phyloP scores from a whole-genome alignment of 2,797 vertebrate genomes.

The Diplodus sargus region DNA sequence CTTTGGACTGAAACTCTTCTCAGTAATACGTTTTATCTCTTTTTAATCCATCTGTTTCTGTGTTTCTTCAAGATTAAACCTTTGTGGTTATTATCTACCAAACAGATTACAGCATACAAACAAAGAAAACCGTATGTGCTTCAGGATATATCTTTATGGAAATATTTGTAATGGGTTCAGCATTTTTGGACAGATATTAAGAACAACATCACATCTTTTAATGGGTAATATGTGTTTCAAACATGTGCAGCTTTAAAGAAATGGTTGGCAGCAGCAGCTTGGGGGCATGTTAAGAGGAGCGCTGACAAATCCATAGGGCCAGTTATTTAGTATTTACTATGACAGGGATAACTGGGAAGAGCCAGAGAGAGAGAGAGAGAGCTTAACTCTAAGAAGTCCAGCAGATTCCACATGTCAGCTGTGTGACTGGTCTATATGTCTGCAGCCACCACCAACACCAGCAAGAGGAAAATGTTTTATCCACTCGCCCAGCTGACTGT shows the following conservation, averaged over 20 bases:
- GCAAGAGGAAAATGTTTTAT: constrained; percentile 8
- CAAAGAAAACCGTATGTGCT: background rate
- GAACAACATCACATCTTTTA: constrained; percentile 23
- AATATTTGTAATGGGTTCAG: constrained; percentile 7
- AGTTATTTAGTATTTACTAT: constrained; percentile 50
- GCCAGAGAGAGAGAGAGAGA: constrained; percentile 33
- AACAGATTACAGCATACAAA: background rate
- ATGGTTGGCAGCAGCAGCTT: constrained; percentile 45
- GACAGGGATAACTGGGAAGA: constrained; percentile 48
- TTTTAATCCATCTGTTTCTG: constrained; percentile 41
- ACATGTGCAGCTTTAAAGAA: constrained; percentile 55
- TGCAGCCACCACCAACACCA: background rate
- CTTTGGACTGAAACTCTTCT: constrained; percentile 19
- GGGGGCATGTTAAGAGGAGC: constrained; percentile 52
- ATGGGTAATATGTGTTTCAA: constrained; percentile 21
- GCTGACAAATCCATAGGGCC: constrained; percentile 69
- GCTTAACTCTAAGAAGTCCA: constrained; percentile 55
- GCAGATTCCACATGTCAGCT: constrained; percentile 49
- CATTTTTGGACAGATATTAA: constrained; percentile 51
- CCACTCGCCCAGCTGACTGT: background rate
- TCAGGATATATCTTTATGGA: background rate
- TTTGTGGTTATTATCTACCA: constrained; percentile 22
- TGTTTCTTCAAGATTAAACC: constrained; percentile 34
- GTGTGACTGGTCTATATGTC: constrained; percentile 4
- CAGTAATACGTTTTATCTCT: constrained; percentile 20